Evolutionary conservation across 2,888 invertebrate species (phyloP), one percentile per base, ranked within the genome.

Genomic region (Acrobasis repandana): DNA sequence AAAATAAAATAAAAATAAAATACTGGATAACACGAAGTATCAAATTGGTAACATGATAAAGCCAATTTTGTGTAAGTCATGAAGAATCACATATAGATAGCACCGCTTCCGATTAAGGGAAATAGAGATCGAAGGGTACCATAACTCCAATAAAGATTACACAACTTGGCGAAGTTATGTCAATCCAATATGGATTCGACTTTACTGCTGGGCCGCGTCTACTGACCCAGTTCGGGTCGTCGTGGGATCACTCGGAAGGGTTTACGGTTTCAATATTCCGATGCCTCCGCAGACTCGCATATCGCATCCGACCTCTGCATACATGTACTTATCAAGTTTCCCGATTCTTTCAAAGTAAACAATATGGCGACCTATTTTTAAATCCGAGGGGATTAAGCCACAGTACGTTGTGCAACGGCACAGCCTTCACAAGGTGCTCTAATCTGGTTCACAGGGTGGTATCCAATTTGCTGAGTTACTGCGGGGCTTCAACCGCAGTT

Each of bases 241-340:
- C 80, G 68, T 75, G 81, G 83, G 84, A 86, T 82, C 82, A 76
- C 79, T 75, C 75, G 72, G 77, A 83, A 83, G 82, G 87, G 88
- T 88, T 88, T 88, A 88, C 79, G 82, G 83, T 88, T 90, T 85
- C 87, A 86, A 90, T 90, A 88, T 87, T 88, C 79, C 83, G 80
- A 73, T 76, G 74, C 71, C 75, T 75, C 73, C 70, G 70, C 72
- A 70, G 72, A 71, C 72, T 75, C 71, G 69, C 75, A 74, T 75
- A 68, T 73, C 67, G 67, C 66, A 67, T 72, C 46, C 49, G 69
- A 73, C 72, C 73, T 66, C 69, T 58, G 65, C 75, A 75, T 75
- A 73, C 75, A 77, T 68, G 75, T 68, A 43, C 63, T 67, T 66
- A 66, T 77, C 67, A 33, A 70, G 67, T 76, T 71, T 71, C 67